Evolutionary conservation across 2,113 vertebrate genomes (phyloP).

Genomic region (Marcusenius ussheri): DNA sequence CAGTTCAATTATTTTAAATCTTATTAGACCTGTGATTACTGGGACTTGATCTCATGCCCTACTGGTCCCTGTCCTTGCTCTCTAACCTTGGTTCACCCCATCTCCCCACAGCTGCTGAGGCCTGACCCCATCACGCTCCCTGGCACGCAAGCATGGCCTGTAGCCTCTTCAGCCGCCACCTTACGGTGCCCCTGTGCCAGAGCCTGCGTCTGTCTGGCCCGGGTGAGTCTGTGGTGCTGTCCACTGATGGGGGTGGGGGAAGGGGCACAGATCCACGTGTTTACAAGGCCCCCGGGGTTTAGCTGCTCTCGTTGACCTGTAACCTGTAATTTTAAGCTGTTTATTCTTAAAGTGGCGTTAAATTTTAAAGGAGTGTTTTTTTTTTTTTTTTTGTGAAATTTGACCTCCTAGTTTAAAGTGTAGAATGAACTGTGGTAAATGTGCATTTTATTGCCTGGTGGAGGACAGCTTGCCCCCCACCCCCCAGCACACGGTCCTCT

Average conservation of each 20-base stretch:
- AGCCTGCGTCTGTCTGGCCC: slow-evolving; percentile 54
- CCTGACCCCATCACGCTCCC: slow-evolving; percentile 7
- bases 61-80: background rate
- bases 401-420: background rate
- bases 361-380: background rate
- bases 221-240: slow-evolving; percentile 45
- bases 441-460: background rate
- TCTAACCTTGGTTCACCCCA: background rate
- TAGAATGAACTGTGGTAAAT: background rate
- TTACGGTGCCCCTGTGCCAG: slow-evolving; percentile 61
- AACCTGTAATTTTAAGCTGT: background rate
- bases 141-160: slow-evolving; percentile 63
- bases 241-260: background rate
- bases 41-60: background rate
- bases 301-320: background rate
- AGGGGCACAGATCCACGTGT: background rate
- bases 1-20: background rate
- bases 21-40: background rate
- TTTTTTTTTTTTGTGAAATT: background rate
- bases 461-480: background rate
- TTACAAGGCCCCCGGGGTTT: background rate
- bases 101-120: slow-evolving; percentile 23
- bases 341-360: background rate
- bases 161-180: slow-evolving; percentile 65
- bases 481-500: background rate